A percentile compares a stretch with the other conserved stretches of the same genome.
phyloP scores from a whole-genome alignment of 2,888 invertebrate genomes.

The Epistrophe eligans region DNA sequence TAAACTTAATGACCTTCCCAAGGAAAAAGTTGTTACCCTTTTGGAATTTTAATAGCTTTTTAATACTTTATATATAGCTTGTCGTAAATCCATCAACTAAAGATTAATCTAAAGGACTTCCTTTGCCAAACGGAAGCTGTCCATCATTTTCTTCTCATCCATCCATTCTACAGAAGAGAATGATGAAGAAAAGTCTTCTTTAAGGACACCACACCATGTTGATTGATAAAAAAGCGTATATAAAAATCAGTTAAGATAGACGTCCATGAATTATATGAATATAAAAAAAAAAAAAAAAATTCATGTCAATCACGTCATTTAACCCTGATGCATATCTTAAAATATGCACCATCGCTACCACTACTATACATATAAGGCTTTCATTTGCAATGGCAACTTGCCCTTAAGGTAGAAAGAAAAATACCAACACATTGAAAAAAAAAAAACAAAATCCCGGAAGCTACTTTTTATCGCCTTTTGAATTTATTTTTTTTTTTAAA shows the following conservation, averaged over 20 bases:
- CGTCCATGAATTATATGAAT: slow-evolving; percentile 47
- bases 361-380: not conserved
- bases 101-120: slow-evolving; percentile 34
- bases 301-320: slow-evolving; percentile 67
- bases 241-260: slow-evolving; percentile 51
- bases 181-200: not conserved
- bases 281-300: slow-evolving; percentile 48
- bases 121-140: slow-evolving; percentile 43
- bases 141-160: slow-evolving; percentile 28
- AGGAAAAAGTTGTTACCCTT: slow-evolving; percentile 22
- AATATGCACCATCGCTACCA: slow-evolving; percentile 26
- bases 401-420: not conserved
- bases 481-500: slow-evolving; percentile 12
- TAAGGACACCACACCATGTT: slow-evolving; percentile 13
- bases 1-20: slow-evolving; percentile 12
- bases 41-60: slow-evolving; percentile 36
- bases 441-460: slow-evolving; percentile 55
- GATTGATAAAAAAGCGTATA: slow-evolving; percentile 29
- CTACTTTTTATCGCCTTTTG: slow-evolving; percentile 48
- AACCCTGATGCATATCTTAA: slow-evolving; percentile 68
- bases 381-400: not conserved
- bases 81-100: slow-evolving; percentile 23
- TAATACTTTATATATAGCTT: slow-evolving; percentile 21
- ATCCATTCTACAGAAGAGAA: not conserved
- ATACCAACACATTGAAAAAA: not conserved